Evolutionary conservation across 2,888 invertebrate genomes (phyloP).

Genomic region (Perdita meconis): DNA sequence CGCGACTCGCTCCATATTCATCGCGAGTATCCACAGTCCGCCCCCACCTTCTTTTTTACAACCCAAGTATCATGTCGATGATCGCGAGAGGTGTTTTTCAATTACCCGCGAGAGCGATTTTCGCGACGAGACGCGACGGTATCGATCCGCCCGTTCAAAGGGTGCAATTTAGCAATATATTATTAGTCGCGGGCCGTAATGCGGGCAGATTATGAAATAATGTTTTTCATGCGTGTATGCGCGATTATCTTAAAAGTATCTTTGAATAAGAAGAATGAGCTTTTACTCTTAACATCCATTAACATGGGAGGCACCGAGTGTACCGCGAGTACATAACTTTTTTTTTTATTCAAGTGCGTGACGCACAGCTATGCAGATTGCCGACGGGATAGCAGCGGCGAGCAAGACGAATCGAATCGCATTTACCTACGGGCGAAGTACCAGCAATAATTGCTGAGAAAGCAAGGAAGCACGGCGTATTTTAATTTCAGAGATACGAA

Average conservation of each 20-base stretch:
- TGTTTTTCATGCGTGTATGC: constrained; percentile 50
- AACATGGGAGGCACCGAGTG: constrained; percentile 59
- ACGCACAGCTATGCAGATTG: constrained; percentile 66
- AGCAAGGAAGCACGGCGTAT: constrained; percentile 33
- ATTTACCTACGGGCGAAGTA: constrained; percentile 54
- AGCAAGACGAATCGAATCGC: constrained; percentile 71
- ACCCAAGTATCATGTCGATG: constrained; percentile 20
- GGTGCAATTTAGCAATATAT: constrained; percentile 45
- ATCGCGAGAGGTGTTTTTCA: constrained; percentile 37
- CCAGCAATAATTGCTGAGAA: constrained; percentile 58
- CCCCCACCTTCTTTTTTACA: neutral
- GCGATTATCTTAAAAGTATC: constrained; percentile 65
- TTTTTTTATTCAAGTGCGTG: constrained; percentile 65
- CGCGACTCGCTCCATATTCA: constrained; percentile 25
- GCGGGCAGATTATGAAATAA: constrained; percentile 54
- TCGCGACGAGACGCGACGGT: constrained; percentile 1
- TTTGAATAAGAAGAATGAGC: constrained; percentile 72
- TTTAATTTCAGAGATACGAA: constrained; percentile 38
- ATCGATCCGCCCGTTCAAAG: constrained; percentile 16
- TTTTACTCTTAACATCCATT: constrained; percentile 69
- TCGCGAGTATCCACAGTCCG: constrained; percentile 1
- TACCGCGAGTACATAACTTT: constrained; percentile 49
- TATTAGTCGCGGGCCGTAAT: constrained; percentile 41
- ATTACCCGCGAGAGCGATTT: constrained; percentile 30
- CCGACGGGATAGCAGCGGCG: constrained; percentile 55